phyloP scores from a whole-genome alignment of 35 echinoderm and acorn worm genomes.

The Lytechinus pictus region DNA sequence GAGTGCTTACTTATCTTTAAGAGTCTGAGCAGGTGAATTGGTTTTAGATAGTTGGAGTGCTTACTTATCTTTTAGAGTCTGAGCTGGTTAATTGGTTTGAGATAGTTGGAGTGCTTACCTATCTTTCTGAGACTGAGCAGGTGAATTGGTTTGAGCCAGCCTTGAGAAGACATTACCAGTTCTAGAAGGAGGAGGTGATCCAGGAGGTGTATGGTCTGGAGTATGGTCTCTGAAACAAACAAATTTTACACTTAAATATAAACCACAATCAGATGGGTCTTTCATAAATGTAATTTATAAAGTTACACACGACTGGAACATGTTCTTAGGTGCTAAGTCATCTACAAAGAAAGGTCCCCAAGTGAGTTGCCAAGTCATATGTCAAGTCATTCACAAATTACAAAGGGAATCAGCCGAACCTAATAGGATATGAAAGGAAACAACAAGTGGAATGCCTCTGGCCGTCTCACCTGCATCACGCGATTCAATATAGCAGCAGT shows the following conservation, averaged over 20 bases:
- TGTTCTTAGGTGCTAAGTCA: too few species aligned
- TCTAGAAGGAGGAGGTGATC: slow-evolving; percentile 73
- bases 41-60: slow-evolving; percentile 38
- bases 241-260: background rate
- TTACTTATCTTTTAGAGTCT: background rate
- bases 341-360: background rate
- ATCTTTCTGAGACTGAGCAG: slow-evolving; percentile 58
- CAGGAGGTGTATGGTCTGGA: slow-evolving; percentile 73
- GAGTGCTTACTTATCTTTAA: background rate
- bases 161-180: slow-evolving; percentile 78
- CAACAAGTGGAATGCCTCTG: too few species aligned
- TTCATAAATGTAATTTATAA: background rate
- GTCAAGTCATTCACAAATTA: too few species aligned
- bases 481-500: too few species aligned
- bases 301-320: too few species aligned
- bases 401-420: too few species aligned
- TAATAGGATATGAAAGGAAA: too few species aligned
- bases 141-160: slow-evolving; percentile 76
- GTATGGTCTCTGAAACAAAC: slow-evolving; percentile 67
- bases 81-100: slow-evolving; percentile 69
- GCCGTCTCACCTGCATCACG: too few species aligned
- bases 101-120: slow-evolving; percentile 55
- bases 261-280: background rate
- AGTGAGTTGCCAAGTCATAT: too few species aligned
- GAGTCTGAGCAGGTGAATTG: slow-evolving; percentile 64